Conservation (phyloP, 2,888 invertebrate species). For the Drosophila limbata region DNA sequence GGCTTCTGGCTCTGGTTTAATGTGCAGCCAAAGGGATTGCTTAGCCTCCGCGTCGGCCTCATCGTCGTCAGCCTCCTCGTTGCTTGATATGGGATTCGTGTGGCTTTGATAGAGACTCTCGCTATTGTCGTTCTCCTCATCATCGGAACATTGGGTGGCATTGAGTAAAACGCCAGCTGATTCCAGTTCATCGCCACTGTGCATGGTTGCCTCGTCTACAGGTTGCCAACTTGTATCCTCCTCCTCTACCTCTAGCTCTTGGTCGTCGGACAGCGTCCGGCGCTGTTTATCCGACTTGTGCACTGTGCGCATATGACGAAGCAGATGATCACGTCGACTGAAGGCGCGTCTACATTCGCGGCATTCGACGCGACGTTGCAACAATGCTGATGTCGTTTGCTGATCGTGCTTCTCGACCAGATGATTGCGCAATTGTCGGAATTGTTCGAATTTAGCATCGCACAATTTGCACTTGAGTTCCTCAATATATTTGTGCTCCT, state of each 20-base stretch:
- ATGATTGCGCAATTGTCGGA: conserved; percentile 86
- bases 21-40: conserved; percentile 64
- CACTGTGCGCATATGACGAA: conserved; percentile 85
- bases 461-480: conserved; percentile 85
- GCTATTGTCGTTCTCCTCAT: conserved; percentile 36
- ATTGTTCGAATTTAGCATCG: conserved; percentile 84
- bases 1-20: conserved; percentile 64
- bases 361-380: conserved; percentile 77
- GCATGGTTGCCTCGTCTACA: conserved; percentile 52
- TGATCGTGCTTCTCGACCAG: conserved; percentile 69
- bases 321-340: conserved; percentile 85
- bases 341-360: conserved; percentile 86
- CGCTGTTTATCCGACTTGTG: conserved; percentile 73
- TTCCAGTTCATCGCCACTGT: conserved; percentile 61
- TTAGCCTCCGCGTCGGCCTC: conserved; percentile 60
- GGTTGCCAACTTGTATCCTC: conserved; percentile 26
- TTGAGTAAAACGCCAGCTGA: conserved; percentile 63
- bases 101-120: conserved; percentile 60
- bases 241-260: conserved; percentile 5
- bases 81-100: conserved; percentile 81
- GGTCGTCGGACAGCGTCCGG: conserved; percentile 10
- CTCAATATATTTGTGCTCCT: conserved; percentile 58
- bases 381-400: conserved; percentile 20
- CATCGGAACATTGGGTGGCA: conserved; percentile 27
- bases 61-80: conserved; percentile 70